phyloP scores from a whole-genome alignment of 1,140 invertebrate genomes.

The Drosophila repleta region DNA sequence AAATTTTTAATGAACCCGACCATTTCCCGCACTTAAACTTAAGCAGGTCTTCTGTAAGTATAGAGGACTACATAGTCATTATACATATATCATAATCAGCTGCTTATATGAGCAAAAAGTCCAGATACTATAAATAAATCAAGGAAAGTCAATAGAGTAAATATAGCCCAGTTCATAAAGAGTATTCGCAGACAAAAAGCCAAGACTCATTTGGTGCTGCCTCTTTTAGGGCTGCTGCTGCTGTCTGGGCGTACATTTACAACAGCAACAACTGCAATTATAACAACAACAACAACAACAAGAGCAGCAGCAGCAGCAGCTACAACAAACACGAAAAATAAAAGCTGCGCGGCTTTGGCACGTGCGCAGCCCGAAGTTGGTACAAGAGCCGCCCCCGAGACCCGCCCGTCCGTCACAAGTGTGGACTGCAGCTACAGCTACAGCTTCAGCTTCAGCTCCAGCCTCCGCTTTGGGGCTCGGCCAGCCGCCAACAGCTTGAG shows the following conservation, averaged over 20 bases:
- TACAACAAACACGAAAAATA: constrained; percentile 36
- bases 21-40: too few relatives aligned
- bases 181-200: constrained; percentile 14
- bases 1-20: too few relatives aligned
- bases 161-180: constrained; percentile 13
- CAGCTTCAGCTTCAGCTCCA: constrained; percentile 10
- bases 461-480: background rate
- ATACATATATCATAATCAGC: too few relatives aligned
- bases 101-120: too few relatives aligned
- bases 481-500: constrained; percentile 11
- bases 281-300: constrained; percentile 53
- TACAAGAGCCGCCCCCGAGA: constrained; percentile 12
- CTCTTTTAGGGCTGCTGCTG: constrained; percentile 22
- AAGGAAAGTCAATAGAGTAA: background rate
- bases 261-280: constrained; percentile 44
- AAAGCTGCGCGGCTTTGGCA: constrained; percentile 72
- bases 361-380: constrained; percentile 61
- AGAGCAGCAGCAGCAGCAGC: constrained; percentile 36
- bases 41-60: too few relatives aligned
- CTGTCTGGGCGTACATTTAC: constrained; percentile 23
- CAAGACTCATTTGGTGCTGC: constrained; percentile 15
- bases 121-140: background rate
- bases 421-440: constrained; percentile 10
- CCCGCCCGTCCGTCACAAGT: constrained; percentile 17
- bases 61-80: too few relatives aligned